Conservation (phyloP, 2,797 vertebrate genomes). For the Hephaestus fuliginosus region DNA sequence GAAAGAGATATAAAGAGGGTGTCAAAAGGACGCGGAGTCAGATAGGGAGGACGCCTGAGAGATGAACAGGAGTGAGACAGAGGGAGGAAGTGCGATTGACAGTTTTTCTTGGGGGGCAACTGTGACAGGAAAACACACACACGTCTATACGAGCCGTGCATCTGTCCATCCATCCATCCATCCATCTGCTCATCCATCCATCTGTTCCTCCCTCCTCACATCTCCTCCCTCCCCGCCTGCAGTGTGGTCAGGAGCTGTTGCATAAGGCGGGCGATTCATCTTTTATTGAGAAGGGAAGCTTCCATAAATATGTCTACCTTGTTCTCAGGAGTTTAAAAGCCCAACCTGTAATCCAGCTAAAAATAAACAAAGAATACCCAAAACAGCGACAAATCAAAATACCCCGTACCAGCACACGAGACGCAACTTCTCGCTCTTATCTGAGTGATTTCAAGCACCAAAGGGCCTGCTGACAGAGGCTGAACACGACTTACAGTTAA, state of each 20-base stretch:
- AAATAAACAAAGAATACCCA: conserved; percentile 53
- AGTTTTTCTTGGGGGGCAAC: conserved; percentile 33
- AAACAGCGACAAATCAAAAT: conserved; percentile 14
- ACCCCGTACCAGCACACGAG: background rate
- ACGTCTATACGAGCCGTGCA: conserved; percentile 44
- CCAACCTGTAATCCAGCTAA: conserved; percentile 44
- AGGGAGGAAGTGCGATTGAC: background rate
- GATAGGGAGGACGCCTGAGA: conserved; percentile 21
- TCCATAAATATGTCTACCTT: conserved; percentile 73
- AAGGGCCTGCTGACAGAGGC: background rate
- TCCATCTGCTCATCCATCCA: conserved; percentile 29
- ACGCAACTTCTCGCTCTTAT: background rate
- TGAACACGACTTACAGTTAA: background rate
- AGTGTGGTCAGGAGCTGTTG: conserved; percentile 69
- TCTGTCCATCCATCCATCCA: conserved; percentile 34
- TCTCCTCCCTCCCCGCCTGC: conserved; percentile 41
- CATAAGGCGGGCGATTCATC: conserved; percentile 73
- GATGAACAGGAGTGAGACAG: conserved; percentile 12
- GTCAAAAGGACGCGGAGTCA: conserved; percentile 30
- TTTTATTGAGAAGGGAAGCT: conserved; percentile 73
- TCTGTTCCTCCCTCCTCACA: conserved; percentile 33
- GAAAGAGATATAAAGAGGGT: conserved; percentile 47
- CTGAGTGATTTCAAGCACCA: background rate
- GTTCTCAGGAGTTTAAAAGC: conserved; percentile 63
- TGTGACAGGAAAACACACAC: conserved; percentile 36